phyloP scores from a whole-genome alignment of 2,113 vertebrate genomes.

The Carassius gibelio region DNA sequence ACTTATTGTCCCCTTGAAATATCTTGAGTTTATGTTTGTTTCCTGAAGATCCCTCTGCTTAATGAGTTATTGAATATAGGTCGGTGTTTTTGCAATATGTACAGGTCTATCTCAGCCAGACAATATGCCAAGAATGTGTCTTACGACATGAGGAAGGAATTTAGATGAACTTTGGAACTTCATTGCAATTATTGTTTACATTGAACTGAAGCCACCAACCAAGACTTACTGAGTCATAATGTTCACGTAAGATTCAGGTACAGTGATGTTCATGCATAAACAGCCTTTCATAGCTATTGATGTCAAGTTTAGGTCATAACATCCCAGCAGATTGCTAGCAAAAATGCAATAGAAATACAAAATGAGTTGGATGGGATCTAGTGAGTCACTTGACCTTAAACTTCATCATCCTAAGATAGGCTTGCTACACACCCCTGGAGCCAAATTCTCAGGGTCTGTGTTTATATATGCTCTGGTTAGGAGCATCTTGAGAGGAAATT shows the following conservation, averaged over 20 bases:
- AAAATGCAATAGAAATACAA: too few relatives aligned
- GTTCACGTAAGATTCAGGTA: too few relatives aligned
- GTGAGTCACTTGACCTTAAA: conserved; percentile 24
- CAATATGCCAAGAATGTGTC: conserved; percentile 11
- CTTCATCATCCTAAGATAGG: conserved; percentile 16
- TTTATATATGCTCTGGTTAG: conserved; percentile 11
- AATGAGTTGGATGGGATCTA: too few relatives aligned
- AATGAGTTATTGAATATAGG: not conserved
- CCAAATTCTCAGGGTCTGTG: not conserved
- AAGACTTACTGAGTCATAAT: conserved; percentile 28
- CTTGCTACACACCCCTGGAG: not conserved
- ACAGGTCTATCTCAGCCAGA: conserved; percentile 1
- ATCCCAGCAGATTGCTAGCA: conserved; percentile 26
- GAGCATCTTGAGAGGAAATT: conserved; percentile 30
- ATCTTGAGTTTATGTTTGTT: not conserved
- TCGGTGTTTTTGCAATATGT: not conserved
- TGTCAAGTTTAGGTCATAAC: conserved; percentile 36
- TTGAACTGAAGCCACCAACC: not conserved
- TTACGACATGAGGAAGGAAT: not conserved
- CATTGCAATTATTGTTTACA: not conserved
- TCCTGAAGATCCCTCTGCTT: not conserved
- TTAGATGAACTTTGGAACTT: conserved; percentile 13
- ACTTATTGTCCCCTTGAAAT: not conserved
- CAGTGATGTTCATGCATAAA: not conserved
- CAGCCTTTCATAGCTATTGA: not conserved